A percentile compares a stretch with the other conserved stretches of the same genome.
These are phyloP conservation scores for Chironomus tentans DNA, from an alignment of 2,888 invertebrate genomes.

Conservation along the genomic window DNA sequence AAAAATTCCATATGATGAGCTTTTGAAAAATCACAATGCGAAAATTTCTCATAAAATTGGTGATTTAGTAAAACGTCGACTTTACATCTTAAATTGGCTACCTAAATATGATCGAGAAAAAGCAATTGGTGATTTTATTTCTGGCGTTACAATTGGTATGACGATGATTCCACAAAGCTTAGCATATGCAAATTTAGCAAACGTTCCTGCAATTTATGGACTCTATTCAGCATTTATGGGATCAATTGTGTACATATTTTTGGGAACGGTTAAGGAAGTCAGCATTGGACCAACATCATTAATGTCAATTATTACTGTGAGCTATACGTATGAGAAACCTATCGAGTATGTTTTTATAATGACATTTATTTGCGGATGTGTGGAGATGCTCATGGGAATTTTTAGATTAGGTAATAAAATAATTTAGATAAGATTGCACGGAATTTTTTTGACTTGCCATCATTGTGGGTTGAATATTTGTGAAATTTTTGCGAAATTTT, in stretches of 20 bases:
- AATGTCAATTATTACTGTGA: slow-evolving; percentile 76
- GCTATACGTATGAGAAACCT: slow-evolving; percentile 60
- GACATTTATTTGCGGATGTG: slow-evolving; percentile 65
- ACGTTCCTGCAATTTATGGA: slow-evolving; percentile 75
- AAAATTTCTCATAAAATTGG: neutral
- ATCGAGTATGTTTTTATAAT: slow-evolving; percentile 65
- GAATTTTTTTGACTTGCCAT: neutral
- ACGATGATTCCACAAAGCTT: slow-evolving; percentile 91
- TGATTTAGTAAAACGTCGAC: slow-evolving; percentile 32
- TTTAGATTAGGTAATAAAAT: slow-evolving; percentile 51
- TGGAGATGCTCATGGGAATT: slow-evolving; percentile 71
- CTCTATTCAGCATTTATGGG: slow-evolving; percentile 85
- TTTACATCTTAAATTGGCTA: slow-evolving; percentile 57
- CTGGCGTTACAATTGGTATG: slow-evolving; percentile 80
- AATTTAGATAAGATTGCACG: slow-evolving; percentile 2
- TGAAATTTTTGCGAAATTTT: too few species aligned
- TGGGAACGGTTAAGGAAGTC: slow-evolving; percentile 81
- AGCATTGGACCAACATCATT: slow-evolving; percentile 90
- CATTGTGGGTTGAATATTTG: too few species aligned
- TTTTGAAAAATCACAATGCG: neutral
- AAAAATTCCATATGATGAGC: neutral
- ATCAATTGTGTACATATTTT: slow-evolving; percentile 76
- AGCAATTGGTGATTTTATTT: slow-evolving; percentile 71
- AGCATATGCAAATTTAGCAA: slow-evolving; percentile 81
- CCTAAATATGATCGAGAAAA: slow-evolving; percentile 57